Evolutionary conservation across 2,113 vertebrate species (phyloP).

Genomic region (Scomber colias): DNA sequence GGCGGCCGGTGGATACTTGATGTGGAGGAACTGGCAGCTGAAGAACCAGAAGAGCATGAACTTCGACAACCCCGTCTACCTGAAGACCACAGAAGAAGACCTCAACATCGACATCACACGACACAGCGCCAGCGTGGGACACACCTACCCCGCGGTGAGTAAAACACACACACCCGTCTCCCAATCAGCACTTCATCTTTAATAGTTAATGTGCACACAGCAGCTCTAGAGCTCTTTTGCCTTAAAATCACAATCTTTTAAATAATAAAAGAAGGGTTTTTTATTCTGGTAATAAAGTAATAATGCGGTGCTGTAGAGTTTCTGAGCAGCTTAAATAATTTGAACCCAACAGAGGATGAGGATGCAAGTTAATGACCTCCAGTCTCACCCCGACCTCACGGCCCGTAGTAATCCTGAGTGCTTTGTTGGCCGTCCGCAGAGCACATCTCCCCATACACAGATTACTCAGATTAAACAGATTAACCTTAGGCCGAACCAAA

Average conservation of each 20-base stretch:
- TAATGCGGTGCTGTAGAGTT: background rate
- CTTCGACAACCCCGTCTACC: constrained; percentile 98
- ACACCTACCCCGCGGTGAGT: constrained; percentile 98
- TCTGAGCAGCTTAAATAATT: constrained; percentile 2
- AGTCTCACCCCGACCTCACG: constrained; percentile 17
- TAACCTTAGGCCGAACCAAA: constrained; percentile 33
- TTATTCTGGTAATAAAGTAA: background rate
- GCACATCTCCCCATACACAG: constrained; percentile 37
- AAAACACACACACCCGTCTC: background rate
- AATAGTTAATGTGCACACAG: too few species aligned
- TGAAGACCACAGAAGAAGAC: constrained; percentile 98
- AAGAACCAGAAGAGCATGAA: constrained; percentile 99
- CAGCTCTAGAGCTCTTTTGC: background rate
- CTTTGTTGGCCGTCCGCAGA: constrained; percentile 12
- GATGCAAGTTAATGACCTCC: constrained; percentile 28
- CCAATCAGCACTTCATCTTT: too few species aligned
- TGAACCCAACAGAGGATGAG: background rate
- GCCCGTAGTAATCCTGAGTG: constrained; percentile 48
- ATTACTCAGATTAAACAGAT: constrained; percentile 61
- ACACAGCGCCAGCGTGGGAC: constrained; percentile 92
- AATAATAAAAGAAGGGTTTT: background rate
- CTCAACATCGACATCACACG: constrained; percentile 95
- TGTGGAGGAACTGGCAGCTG: constrained; percentile 98
- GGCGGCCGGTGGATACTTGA: constrained; percentile 88
- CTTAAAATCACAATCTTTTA: background rate